These are phyloP conservation scores for Abscondita cerata DNA, from an alignment of 2,888 invertebrate genomes.

Conservation along the genomic window DNA sequence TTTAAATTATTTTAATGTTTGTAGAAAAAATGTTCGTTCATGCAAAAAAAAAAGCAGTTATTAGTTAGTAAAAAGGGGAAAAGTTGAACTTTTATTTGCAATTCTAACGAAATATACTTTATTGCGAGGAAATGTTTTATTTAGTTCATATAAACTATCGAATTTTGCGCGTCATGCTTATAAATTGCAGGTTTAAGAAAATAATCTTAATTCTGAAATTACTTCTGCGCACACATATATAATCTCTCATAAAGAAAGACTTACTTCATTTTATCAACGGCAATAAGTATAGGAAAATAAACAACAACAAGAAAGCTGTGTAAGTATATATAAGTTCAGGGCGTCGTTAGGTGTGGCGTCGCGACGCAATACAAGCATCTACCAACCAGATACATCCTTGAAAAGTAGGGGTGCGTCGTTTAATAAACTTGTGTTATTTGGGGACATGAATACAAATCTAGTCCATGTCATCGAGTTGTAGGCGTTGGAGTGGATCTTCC, in stretches of 20 bases:
- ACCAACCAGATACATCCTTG: slow-evolving; percentile 38
- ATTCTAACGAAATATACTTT: too few species aligned
- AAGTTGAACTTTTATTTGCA: too few species aligned
- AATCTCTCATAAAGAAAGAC: slow-evolving; percentile 45
- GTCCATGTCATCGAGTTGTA: slow-evolving; percentile 34
- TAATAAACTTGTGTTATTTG: slow-evolving; percentile 41
- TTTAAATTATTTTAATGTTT: too few species aligned
- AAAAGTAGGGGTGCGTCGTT: slow-evolving; percentile 39
- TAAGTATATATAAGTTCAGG: slow-evolving; percentile 38
- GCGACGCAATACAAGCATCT: slow-evolving; percentile 60
- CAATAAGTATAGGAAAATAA: slow-evolving; percentile 43
- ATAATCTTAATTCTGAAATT: not conserved
- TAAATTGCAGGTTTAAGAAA: not conserved
- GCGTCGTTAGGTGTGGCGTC: slow-evolving; percentile 58
- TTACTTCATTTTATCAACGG: slow-evolving; percentile 46
- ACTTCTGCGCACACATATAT: slow-evolving; percentile 36
- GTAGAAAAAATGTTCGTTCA: too few species aligned
- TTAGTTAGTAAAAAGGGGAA: too few species aligned
- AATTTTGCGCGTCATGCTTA: too few species aligned
- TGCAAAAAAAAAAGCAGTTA: too few species aligned
- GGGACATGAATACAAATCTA: slow-evolving; percentile 39
- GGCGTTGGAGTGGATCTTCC: slow-evolving; percentile 34
- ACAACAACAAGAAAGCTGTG: slow-evolving; percentile 34
- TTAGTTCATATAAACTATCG: too few species aligned
- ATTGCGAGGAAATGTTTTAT: too few species aligned